These are phyloP conservation scores for Phragmatobia fuliginosa DNA, from an alignment of 2,888 invertebrate species.

Conservation along the genomic window DNA sequence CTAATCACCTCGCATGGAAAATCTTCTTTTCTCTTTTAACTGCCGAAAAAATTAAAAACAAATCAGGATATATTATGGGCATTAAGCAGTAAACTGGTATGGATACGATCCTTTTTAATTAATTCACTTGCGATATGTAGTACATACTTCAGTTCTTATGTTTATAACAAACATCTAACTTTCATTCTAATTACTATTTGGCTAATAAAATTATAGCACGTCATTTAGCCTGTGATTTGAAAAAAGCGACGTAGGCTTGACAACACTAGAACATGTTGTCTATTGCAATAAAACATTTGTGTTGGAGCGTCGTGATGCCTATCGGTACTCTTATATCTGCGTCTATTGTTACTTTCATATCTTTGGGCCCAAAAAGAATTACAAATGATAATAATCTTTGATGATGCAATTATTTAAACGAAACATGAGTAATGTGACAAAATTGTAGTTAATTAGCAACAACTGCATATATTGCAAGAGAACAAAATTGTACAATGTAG, in stretches of 20 bases:
- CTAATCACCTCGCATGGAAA: background rate
- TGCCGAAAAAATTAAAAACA: background rate
- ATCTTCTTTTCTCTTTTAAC: too few species aligned
- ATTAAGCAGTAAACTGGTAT: background rate
- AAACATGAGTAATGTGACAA: slow-evolving; percentile 19
- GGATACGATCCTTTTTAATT: background rate
- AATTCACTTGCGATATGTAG: background rate
- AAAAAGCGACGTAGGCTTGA: background rate
- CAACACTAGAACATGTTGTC: background rate
- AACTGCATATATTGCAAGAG: slow-evolving; percentile 17
- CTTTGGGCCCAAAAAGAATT: background rate
- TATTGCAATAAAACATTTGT: background rate
- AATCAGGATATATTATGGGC: background rate
- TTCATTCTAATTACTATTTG: too few species aligned
- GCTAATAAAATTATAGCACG: too few species aligned
- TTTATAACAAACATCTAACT: too few species aligned
- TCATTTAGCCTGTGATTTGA: background rate
- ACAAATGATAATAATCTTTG: background rate
- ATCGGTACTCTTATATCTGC: background rate
- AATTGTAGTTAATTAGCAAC: slow-evolving; percentile 13
- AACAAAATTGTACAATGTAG: slow-evolving; percentile 34
- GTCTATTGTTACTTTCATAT: background rate
- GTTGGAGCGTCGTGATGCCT: background rate
- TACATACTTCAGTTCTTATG: too few species aligned
- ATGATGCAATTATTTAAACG: slow-evolving; percentile 12